Base-by-base conservation (phyloP, 2,113 vertebrate genomes). In the Pimephales promelas region DNA sequence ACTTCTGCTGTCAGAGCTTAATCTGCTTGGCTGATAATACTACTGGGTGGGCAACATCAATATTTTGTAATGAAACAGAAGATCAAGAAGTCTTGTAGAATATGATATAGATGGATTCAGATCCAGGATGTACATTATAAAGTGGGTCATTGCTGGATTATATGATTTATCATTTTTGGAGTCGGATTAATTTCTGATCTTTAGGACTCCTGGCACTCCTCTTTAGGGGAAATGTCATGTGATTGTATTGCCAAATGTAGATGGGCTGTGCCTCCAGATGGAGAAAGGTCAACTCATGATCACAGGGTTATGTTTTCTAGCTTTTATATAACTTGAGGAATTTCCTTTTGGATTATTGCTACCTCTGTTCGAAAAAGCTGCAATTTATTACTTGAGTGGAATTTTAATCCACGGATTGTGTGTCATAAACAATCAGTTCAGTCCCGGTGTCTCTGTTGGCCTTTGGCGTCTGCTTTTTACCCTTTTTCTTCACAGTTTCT, bases 331-430 rank as follows among this genome's bases (percentile, higher is more conserved):
- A 59, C 14, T 66, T 75, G 4, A 34, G 45, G 70, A 83, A 68
- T 47, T 76, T 61, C 20, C 52, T 52, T 5, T 16, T 9, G 31
- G 34, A 49, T 80, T 80, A 86, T 59, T 14, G 81, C 54, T 66
- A 14, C 40, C 59, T 47, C 26, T 45, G 10, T 49, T 66, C n/a
- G 13, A 62, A 66, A 79, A 74, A 40, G 31, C 54, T 57, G 54
- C 7, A 72, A 28, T 45, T 79, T 73, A 57, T 72, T 75, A 64
- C 22, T 28, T 26, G 28, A 75, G 9, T 49, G 76, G 24, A 75
- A 47, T 86, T 83, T 83, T 79, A 86, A 74, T 79, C 66, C 36
- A 6, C 28, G 13, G 75, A 54, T 83, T 74, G 43, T 70, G 9
- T 76, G 34, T 57, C 71, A 28, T 40, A 45, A 81, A 28, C 36